phyloP scores from a whole-genome alignment of 2,888 invertebrate genomes.

The Chrysina gloriosa region DNA sequence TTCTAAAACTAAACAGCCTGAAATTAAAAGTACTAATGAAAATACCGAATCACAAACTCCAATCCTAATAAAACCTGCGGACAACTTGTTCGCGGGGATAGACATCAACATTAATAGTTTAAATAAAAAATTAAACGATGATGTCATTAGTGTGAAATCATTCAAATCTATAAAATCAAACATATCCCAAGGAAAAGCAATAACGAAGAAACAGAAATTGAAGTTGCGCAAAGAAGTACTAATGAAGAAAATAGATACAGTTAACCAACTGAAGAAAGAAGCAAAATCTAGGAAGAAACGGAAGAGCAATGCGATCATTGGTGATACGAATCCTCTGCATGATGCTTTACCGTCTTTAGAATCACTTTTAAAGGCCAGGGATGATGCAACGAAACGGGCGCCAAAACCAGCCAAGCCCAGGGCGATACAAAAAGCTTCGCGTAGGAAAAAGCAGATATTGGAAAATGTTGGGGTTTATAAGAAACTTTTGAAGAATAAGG shows the following conservation, averaged over 20 bases:
- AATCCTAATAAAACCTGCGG: constrained; percentile 40
- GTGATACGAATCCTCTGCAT: constrained; percentile 57
- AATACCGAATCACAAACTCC: constrained; percentile 14
- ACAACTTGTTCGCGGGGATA: constrained; percentile 53
- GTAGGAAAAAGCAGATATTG: constrained; percentile 41
- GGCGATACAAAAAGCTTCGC: constrained; percentile 41
- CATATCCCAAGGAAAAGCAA: constrained; percentile 45
- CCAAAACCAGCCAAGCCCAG: constrained; percentile 26
- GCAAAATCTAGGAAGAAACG: constrained; percentile 53
- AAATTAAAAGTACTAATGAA: background rate
- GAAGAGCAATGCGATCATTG: constrained; percentile 52
- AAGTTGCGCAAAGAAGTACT: constrained; percentile 55
- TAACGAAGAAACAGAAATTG: constrained; percentile 59
- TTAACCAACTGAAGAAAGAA: constrained; percentile 56
- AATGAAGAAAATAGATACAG: constrained; percentile 56
- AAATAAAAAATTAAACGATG: constrained; percentile 52
- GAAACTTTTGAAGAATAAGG: constrained; percentile 39
- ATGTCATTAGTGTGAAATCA: constrained; percentile 55
- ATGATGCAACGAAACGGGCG: background rate
- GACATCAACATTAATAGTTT: constrained; percentile 50
- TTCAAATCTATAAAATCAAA: constrained; percentile 57
- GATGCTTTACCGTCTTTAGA: constrained; percentile 60
- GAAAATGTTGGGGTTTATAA: constrained; percentile 41
- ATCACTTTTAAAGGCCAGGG: constrained; percentile 48
- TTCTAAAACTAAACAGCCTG: background rate